Evolutionary conservation across 2,113 vertebrate species (phyloP).

Genomic region (Spizaetus ornatus): DNA sequence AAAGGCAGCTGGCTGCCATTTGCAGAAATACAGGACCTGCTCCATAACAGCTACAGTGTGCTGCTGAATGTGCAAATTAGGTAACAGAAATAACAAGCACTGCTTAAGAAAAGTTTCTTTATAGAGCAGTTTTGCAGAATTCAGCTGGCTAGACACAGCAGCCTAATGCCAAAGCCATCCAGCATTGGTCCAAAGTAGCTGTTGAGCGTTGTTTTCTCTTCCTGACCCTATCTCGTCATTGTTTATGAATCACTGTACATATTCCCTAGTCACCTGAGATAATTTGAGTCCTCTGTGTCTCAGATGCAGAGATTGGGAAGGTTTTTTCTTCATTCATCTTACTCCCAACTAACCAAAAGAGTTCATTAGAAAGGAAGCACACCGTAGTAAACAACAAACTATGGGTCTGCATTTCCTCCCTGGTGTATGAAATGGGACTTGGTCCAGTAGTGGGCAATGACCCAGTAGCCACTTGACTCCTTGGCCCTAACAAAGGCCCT

Average conservation of each 20-base stretch:
- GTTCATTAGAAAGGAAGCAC: background rate
- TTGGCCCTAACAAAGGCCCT: background rate
- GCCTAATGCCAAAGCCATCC: background rate
- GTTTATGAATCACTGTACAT: background rate
- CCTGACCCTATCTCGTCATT: background rate
- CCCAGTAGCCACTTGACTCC: background rate
- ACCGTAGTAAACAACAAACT: background rate
- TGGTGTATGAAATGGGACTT: background rate
- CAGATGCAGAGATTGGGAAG: background rate
- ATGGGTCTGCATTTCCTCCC: background rate
- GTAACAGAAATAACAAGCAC: conserved; percentile 42
- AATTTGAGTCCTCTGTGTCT: background rate
- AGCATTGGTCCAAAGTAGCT: background rate
- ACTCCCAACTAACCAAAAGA: background rate
- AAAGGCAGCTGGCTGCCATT: conserved; percentile 67
- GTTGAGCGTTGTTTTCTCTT: background rate
- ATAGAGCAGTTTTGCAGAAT: background rate
- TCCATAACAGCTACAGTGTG: conserved; percentile 35
- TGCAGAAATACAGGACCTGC: background rate
- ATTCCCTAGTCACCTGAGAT: background rate
- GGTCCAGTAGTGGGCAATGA: background rate
- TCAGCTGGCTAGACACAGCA: background rate
- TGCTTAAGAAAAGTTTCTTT: conserved; percentile 29
- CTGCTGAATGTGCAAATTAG: conserved; percentile 40
- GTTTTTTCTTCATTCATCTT: background rate